These are phyloP conservation scores for Taphrorychus bicolor DNA, from an alignment of 2,888 invertebrate species.

Conservation along the genomic window DNA sequence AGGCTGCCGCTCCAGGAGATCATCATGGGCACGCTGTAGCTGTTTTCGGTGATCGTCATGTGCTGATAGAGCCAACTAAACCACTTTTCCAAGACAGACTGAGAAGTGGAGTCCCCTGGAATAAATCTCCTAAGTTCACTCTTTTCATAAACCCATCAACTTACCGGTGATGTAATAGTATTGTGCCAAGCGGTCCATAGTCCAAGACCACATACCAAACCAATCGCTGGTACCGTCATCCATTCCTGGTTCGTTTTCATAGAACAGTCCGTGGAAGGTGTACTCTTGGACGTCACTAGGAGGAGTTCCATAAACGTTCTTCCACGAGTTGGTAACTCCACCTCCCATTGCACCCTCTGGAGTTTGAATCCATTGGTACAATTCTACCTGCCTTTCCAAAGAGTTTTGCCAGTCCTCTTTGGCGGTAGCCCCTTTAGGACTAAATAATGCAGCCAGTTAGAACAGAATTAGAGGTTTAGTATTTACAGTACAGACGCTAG, in stretches of 20 bases:
- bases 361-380: slow-evolving; percentile 45
- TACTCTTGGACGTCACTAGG: slow-evolving; percentile 33
- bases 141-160: neutral
- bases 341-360: slow-evolving; percentile 45
- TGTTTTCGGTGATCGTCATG: slow-evolving; percentile 25
- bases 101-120: slow-evolving; percentile 38
- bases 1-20: slow-evolving; percentile 43
- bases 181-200: slow-evolving; percentile 22
- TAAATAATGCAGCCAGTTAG: slow-evolving; percentile 7
- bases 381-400: slow-evolving; percentile 44
- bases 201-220: slow-evolving; percentile 34
- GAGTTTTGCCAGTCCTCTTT: slow-evolving; percentile 44
- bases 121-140: neutral
- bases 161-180: slow-evolving; percentile 24
- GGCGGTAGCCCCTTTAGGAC: slow-evolving; percentile 44
- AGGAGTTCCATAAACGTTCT: slow-evolving; percentile 45
- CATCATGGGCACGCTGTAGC: slow-evolving; percentile 38
- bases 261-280: slow-evolving; percentile 41
- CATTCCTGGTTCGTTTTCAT: slow-evolving; percentile 42
- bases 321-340: slow-evolving; percentile 46
- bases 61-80: slow-evolving; percentile 40
- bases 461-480: neutral
- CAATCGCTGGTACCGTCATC: slow-evolving; percentile 34
- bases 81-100: slow-evolving; percentile 43
- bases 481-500: slow-evolving; percentile 18